Evolutionary conservation across 2,888 invertebrate genomes (phyloP).

Genomic region (Pegoplata infirma): DNA sequence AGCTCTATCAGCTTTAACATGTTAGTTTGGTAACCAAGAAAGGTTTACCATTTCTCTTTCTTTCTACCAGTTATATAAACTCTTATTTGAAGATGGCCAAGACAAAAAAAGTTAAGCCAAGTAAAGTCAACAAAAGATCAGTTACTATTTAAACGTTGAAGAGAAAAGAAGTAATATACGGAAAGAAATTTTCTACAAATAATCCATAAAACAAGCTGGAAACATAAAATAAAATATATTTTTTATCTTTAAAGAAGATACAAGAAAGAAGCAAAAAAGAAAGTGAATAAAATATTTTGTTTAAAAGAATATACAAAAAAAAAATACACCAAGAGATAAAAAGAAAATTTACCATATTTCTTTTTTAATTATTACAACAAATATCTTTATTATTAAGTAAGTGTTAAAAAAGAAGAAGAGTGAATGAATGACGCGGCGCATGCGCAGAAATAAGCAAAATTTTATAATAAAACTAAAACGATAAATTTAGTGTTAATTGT

Average conservation of each 20-base stretch:
- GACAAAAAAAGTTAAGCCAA: slow-evolving; percentile 20
- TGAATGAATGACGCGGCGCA: slow-evolving; percentile 15
- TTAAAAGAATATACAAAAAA: slow-evolving; percentile 8
- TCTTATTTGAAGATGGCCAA: slow-evolving; percentile 5
- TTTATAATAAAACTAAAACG: neutral
- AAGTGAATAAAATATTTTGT: slow-evolving; percentile 49
- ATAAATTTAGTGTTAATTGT: slow-evolving; percentile 9
- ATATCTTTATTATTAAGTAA: slow-evolving; percentile 55
- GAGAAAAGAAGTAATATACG: slow-evolving; percentile 47
- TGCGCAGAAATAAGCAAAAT: slow-evolving; percentile 8
- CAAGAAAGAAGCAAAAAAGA: slow-evolving; percentile 62
- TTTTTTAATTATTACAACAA: slow-evolving; percentile 30
- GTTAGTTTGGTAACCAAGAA: neutral
- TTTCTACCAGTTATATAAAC: neutral
- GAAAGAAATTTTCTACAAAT: slow-evolving; percentile 6
- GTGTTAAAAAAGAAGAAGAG: slow-evolving; percentile 40
- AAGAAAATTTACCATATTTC: slow-evolving; percentile 14
- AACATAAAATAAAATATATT: neutral
- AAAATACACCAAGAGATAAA: slow-evolving; percentile 14
- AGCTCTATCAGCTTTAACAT: neutral
- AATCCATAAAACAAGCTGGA: neutral
- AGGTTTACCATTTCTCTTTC: too few relatives aligned
- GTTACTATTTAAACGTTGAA: slow-evolving; percentile 32
- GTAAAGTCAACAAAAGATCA: slow-evolving; percentile 21
- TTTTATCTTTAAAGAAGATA: slow-evolving; percentile 30